phyloP scores from a whole-genome alignment of 2,888 invertebrate species.

The Chymomyza procnemis region DNA sequence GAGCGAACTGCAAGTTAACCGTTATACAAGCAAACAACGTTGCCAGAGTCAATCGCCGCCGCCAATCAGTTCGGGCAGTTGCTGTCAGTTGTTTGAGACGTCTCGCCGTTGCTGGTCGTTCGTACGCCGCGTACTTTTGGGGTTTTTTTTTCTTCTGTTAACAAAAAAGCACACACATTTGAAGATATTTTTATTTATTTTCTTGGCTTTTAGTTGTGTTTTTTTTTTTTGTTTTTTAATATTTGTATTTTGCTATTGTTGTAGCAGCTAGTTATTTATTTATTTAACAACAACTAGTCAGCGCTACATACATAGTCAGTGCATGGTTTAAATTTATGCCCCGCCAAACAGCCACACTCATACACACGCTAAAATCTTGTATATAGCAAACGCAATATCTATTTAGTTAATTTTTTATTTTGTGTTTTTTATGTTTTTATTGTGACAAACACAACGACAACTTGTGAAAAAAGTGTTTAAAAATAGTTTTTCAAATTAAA shows the following conservation, averaged over 20 bases:
- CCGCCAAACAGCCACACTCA: background rate
- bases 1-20: background rate
- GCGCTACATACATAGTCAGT: background rate
- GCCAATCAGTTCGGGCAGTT: background rate
- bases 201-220: too few relatives aligned
- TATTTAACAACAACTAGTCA: background rate
- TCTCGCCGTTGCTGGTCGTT: background rate
- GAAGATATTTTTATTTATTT: too few relatives aligned
- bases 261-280: background rate
- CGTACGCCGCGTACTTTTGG: background rate
- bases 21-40: background rate
- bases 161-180: too few relatives aligned
- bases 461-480: conserved; percentile 37
- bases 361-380: background rate
- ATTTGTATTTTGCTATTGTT: too few relatives aligned
- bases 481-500: conserved; percentile 53
- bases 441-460: conserved; percentile 37
- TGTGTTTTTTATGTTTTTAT: background rate
- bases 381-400: background rate
- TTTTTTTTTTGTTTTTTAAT: too few relatives aligned
- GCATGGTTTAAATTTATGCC: background rate
- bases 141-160: background rate
- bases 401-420: background rate
- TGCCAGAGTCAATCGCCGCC: background rate
- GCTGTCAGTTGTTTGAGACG: background rate